Conservation (phyloP, 2,888 invertebrate genomes). For the Lepidonotus clava region DNA sequence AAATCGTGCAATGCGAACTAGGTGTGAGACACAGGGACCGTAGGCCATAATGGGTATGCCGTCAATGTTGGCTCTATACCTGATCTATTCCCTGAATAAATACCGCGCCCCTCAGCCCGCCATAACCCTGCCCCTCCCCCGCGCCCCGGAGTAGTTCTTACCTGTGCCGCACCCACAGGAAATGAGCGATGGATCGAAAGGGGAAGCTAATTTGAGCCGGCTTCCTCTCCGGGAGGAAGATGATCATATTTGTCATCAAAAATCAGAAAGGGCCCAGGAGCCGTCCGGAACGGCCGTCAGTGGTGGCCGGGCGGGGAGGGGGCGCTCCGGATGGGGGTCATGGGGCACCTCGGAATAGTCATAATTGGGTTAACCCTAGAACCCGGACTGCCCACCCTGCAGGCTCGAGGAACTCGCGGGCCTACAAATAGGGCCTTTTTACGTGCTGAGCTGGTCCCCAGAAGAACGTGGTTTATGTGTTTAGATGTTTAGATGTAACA, state of each 20-base stretch:
- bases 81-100: too few species aligned
- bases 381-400: too few species aligned
- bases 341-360: not conserved
- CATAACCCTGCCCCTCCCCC: not conserved
- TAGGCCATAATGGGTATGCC: too few species aligned
- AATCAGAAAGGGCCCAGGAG: not conserved
- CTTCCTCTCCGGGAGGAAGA: not conserved
- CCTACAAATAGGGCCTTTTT: too few species aligned
- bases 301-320: not conserved
- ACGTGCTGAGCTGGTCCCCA: too few species aligned
- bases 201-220: conserved; percentile 4
- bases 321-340: not conserved
- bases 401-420: too few species aligned
- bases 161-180: not conserved
- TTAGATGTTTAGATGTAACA: too few species aligned
- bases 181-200: conserved; percentile 20
- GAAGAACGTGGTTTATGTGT: too few species aligned
- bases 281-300: not conserved
- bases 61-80: too few species aligned
- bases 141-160: not conserved
- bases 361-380: too few species aligned
- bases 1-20: too few species aligned
- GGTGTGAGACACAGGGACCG: too few species aligned
- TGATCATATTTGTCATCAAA: conserved; percentile 51
- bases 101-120: not conserved